Percentiles rank a stretch among this genome's conserved stretches.
These are phyloP conservation scores for Arbacia lixula DNA, from an alignment of 53 echinoderm and acorn worm species.

Conservation along the genomic window DNA sequence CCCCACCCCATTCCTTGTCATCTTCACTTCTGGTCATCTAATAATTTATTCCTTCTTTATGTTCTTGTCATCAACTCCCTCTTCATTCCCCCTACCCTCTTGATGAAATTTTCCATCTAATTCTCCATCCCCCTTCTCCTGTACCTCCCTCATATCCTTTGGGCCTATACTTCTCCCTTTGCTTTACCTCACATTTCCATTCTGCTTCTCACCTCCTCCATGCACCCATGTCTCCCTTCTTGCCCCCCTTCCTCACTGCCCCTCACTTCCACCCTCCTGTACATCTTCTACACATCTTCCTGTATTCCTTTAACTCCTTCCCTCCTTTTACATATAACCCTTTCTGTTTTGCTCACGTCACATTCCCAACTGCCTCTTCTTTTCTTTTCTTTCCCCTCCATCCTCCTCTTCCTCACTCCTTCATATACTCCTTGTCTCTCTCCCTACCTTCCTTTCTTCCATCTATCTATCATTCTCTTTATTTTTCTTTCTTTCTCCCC, in stretches of 20 bases:
- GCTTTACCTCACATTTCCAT: too few species aligned
- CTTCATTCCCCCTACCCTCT: too few species aligned
- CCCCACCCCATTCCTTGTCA: too few species aligned
- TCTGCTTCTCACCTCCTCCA: neutral
- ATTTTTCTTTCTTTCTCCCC: neutral
- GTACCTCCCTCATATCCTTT: too few species aligned
- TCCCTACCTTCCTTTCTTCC: neutral
- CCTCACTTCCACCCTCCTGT: too few species aligned
- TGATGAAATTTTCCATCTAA: too few species aligned
- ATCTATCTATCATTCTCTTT: conserved; percentile 1
- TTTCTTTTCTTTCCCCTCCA: neutral
- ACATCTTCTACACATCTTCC: neutral
- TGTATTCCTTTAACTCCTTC: neutral
- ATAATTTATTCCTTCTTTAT: too few species aligned
- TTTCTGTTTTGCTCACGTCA: neutral
- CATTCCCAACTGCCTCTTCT: neutral
- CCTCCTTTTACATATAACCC: neutral
- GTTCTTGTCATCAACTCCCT: too few species aligned
- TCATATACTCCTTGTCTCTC: neutral
- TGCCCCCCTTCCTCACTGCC: too few species aligned
- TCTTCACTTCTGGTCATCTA: too few species aligned
- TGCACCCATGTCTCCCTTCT: neutral
- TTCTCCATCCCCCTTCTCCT: too few species aligned
- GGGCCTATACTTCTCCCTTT: too few species aligned
- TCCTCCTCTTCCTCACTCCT: neutral